Percentiles rank a stretch among this genome's conserved stretches.
Conservation (phyloP, 1,140 invertebrate species). For the Adoxophyes honmai region DNA sequence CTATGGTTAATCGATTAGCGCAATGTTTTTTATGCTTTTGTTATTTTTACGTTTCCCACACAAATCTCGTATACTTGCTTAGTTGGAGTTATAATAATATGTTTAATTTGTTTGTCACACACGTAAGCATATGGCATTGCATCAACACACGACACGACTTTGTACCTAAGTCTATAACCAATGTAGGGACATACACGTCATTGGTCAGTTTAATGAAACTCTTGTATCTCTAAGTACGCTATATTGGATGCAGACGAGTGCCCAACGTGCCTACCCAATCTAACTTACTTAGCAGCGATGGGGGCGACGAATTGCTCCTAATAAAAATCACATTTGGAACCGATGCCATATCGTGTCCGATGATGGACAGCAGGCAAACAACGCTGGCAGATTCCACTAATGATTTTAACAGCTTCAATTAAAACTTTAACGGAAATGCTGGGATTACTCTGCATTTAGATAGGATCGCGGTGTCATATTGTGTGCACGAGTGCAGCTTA, state of each 20-base stretch:
- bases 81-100: too few species aligned
- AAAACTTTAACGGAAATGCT: too few species aligned
- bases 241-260: not conserved
- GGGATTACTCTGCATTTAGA: too few species aligned
- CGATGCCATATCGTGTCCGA: slow-evolving; percentile 21
- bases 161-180: too few species aligned
- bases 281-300: slow-evolving; percentile 51
- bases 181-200: not conserved
- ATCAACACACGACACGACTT: too few species aligned
- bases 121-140: too few species aligned
- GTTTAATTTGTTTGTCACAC: too few species aligned
- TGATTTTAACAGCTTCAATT: slow-evolving; percentile 1
- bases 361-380: slow-evolving; percentile 24
- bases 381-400: not conserved
- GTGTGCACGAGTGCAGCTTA: too few species aligned
- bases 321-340: slow-evolving; percentile 66
- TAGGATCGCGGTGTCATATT: too few species aligned
- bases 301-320: slow-evolving; percentile 58
- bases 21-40: slow-evolving; percentile 33
- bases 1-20: slow-evolving; percentile 30
- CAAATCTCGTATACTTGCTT: slow-evolving; percentile 20
- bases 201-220: slow-evolving; percentile 3
- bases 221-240: not conserved
- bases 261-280: slow-evolving; percentile 38
- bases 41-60: slow-evolving; percentile 39